Base-by-base conservation (phyloP, 2,888 invertebrate species). In the Hipparchia sbordonii region DNA sequence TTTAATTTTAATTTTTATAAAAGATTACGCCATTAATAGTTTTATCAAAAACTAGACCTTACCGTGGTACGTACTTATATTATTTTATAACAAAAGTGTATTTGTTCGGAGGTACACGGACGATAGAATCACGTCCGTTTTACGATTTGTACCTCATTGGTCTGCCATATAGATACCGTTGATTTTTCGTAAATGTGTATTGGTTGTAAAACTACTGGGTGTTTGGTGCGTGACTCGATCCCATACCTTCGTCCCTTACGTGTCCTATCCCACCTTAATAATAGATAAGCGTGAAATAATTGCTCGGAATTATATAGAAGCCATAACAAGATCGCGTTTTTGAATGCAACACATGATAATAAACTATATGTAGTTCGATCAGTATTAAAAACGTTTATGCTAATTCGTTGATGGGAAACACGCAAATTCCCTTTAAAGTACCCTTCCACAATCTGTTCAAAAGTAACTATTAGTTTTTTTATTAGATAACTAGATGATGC, bases 151-250 rank as follows among this genome's bases (percentile, higher is more conserved):
- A 81, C 79, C 80, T 77, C 80, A 82, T 83, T 82, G 74, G 76
- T 80, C 80, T 76, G 78, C 79, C 80, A 80, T 81, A 78, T 48
- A 48, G 2, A 39, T 39, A 39, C 79, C 79, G 72, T 71, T 76
- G 78, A 76, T 76, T 76, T 79, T 77, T 74, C 77, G 78, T 80
- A 79, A 77, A 81, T 79, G 79, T 80, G 83, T 82, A 82, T 83
- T 73, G 75, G 72, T 72, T 76, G 76, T 77, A 83, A 83, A 85
- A 84, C 82, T 82, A 83, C 82, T 82, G 80, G 81, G 77, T 80
- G 78, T 80, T 81, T 75, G 75, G 86, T 86, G 87, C 88, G 87
- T 88, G 87, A 85, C 88, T 83, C 74, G 79, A 80, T 84, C 82
- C 82, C 79, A 70, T 77, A 76, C 74, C 78, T 60, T 74, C 72